These are phyloP conservation scores for Phaedon cochleariae DNA, from an alignment of 2,888 invertebrate species.

Conservation along the genomic window DNA sequence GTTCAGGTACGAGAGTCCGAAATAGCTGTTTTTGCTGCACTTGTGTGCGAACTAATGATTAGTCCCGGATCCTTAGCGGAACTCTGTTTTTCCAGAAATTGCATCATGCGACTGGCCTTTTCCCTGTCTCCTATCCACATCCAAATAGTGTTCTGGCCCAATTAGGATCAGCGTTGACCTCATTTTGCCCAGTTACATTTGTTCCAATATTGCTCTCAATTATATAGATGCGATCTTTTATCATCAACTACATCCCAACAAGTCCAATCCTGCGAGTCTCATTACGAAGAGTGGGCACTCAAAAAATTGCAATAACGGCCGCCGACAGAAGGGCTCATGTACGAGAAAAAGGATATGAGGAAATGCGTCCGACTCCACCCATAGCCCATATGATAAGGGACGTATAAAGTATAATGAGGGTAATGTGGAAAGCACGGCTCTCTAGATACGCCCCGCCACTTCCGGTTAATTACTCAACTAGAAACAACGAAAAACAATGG, in stretches of 20 bases:
- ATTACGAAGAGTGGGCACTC: slow-evolving; percentile 17
- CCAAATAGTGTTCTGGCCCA: no score
- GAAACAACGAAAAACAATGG: slow-evolving; percentile 58
- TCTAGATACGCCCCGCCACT: slow-evolving; percentile 53
- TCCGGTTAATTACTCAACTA: slow-evolving; percentile 58
- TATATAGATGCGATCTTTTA: no score
- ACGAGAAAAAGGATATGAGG: neutral
- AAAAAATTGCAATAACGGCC: slow-evolving; percentile 11
- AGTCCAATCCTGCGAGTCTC: slow-evolving; percentile 2
- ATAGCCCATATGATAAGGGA: slow-evolving; percentile 31
- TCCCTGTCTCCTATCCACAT: no score
- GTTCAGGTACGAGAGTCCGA: no score
- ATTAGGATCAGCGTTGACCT: no score
- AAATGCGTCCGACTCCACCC: slow-evolving; percentile 51
- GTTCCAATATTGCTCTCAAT: no score
- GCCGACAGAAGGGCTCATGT: neutral
- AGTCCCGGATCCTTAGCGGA: no score
- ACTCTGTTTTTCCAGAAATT: no score
- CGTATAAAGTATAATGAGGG: slow-evolving; percentile 53
- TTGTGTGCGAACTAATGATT: no score
- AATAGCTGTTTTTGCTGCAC: no score
- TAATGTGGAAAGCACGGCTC: slow-evolving; percentile 51
- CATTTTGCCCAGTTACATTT: no score
- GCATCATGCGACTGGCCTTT: no score
- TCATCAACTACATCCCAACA: slow-evolving; percentile 12